A percentile compares a stretch with the other conserved stretches of the same genome.
Evolutionary conservation across 2,797 vertebrate genomes (phyloP).

Genomic region (Hypotaenidia philippensis): DNA sequence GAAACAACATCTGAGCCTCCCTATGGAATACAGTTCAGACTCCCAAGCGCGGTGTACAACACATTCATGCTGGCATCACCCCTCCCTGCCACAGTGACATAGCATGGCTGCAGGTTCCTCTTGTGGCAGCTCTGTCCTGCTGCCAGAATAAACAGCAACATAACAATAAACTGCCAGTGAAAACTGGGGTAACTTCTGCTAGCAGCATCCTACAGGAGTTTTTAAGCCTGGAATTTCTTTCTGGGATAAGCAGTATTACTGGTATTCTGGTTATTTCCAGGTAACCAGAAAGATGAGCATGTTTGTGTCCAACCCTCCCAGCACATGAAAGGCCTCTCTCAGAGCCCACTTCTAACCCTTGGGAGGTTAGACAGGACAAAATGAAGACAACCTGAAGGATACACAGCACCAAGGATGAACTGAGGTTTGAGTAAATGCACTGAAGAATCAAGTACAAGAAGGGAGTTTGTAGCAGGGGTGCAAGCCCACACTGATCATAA

Average conservation of each 20-base stretch:
- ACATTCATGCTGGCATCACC: neutral
- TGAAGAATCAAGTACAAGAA: neutral
- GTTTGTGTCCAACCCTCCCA: neutral
- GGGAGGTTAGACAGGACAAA: neutral
- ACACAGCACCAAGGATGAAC: neutral
- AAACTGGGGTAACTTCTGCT: neutral
- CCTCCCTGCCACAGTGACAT: neutral
- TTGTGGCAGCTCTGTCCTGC: neutral
- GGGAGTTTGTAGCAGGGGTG: neutral
- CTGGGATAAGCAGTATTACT: neutral
- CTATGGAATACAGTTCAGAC: neutral
- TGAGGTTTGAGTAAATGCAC: neutral
- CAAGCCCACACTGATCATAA: neutral
- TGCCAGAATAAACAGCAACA: neutral
- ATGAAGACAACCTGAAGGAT: neutral
- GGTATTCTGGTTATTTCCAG: neutral
- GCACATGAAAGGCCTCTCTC: neutral
- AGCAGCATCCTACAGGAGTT: neutral
- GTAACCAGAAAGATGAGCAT: neutral
- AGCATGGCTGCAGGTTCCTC: neutral
- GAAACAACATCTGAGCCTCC: neutral
- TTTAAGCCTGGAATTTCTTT: neutral
- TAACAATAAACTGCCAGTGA: neutral
- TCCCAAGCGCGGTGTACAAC: fast-evolving
- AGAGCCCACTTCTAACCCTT: neutral